phyloP scores from a whole-genome alignment of 2,113 vertebrate species.

The Gavia stellata region DNA sequence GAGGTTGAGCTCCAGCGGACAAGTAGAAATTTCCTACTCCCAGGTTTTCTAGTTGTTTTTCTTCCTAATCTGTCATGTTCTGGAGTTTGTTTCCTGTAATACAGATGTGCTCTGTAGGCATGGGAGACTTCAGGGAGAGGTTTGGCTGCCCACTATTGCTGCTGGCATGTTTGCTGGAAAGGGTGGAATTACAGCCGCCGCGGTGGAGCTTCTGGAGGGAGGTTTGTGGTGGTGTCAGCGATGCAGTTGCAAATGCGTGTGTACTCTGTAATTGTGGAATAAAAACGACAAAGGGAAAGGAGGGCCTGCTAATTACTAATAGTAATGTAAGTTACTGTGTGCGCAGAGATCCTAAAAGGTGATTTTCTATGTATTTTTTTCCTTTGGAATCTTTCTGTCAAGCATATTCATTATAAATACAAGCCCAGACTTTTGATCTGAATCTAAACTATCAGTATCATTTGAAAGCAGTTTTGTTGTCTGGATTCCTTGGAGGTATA shows the following conservation, averaged over 20 bases:
- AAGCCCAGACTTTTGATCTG: not conserved
- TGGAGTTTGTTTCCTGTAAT: not conserved
- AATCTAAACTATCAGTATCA: not conserved
- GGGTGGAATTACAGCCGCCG: not conserved
- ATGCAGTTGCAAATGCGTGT: not conserved
- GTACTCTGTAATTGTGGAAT: slow-evolving; percentile 17
- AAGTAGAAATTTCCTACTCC: not conserved
- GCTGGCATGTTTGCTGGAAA: not conserved
- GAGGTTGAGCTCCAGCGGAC: not conserved
- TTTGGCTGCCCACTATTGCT: not conserved
- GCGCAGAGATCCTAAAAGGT: not conserved
- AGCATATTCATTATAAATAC: not conserved
- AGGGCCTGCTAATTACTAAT: slow-evolving; percentile 38
- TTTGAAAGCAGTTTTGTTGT: not conserved
- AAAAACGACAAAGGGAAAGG: slow-evolving; percentile 32
- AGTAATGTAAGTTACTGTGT: slow-evolving; percentile 14
- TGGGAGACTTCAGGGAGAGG: not conserved
- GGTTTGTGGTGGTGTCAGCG: slow-evolving; percentile 6
- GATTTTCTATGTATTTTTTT: not conserved
- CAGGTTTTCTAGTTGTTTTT: not conserved
- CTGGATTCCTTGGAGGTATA: not conserved
- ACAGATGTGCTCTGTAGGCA: not conserved
- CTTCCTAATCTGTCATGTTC: not conserved
- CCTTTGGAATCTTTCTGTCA: not conserved
- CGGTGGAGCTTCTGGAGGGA: not conserved